Conservation (phyloP, 2,113 vertebrate genomes). For the Neogobius melanostomus region DNA sequence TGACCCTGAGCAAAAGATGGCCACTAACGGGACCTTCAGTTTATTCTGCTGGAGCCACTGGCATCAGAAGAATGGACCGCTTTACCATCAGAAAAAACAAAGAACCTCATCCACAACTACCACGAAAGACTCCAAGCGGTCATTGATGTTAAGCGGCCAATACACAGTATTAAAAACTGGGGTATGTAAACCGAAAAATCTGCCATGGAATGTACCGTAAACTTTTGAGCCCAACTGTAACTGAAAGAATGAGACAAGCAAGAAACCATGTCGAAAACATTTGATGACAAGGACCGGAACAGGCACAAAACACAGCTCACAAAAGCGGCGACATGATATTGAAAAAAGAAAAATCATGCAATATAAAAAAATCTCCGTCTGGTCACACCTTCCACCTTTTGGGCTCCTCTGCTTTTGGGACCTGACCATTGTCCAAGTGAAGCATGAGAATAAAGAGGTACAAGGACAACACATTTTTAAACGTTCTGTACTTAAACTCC, state of each 20-base stretch:
- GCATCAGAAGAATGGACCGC: no score
- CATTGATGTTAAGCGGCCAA: no score
- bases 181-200: no score
- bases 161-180: no score
- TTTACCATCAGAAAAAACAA: no score
- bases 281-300: not conserved
- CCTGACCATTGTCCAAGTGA: constrained; percentile 75
- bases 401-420: constrained; percentile 90
- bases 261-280: not conserved
- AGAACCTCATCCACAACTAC: no score
- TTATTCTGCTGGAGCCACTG: no score
- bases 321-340: constrained; percentile 26
- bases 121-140: no score
- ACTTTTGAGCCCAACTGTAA: not conserved
- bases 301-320: constrained; percentile 18
- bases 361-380: constrained; percentile 6
- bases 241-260: not conserved
- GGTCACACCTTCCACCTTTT: constrained; percentile 89
- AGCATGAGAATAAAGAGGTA: constrained; percentile 63
- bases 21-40: no score
- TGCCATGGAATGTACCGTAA: not conserved
- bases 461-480: constrained; percentile 24
- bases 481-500: no score
- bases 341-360: constrained; percentile 31
- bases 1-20: no score